phyloP scores from a whole-genome alignment of 1,140 invertebrate genomes.

The Solenopsis fugax region DNA sequence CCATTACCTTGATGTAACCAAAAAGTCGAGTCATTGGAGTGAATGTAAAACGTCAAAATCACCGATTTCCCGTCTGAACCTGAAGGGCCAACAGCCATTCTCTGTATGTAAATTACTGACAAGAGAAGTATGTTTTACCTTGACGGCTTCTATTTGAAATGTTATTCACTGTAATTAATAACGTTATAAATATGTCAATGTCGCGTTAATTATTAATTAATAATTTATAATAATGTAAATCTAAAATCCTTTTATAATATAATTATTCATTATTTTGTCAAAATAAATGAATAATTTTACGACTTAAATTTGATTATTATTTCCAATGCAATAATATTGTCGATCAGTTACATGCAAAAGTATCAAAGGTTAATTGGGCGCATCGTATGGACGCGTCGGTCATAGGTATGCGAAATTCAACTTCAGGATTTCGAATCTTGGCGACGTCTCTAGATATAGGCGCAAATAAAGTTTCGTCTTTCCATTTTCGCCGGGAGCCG shows the following conservation, averaged over 20 bases:
- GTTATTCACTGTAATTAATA: conserved; percentile 17
- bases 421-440: conserved; percentile 41
- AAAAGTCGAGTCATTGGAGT: conserved; percentile 82
- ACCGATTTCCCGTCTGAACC: conserved; percentile 47
- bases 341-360: background rate
- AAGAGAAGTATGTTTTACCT: background rate
- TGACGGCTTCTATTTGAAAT: background rate
- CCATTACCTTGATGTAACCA: conserved; percentile 84
- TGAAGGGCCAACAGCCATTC: background rate
- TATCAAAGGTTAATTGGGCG: background rate
- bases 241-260: background rate
- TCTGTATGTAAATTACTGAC: background rate
- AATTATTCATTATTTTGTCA: background rate
- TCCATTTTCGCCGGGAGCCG: conserved; percentile 49
- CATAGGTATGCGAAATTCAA: conserved; percentile 22
- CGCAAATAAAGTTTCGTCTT: conserved; percentile 62
- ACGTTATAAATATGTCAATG: background rate
- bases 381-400: background rate
- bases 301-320: too few species aligned
- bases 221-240: background rate
- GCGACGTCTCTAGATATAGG: conserved; percentile 23
- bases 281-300: background rate
- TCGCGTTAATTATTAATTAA: conserved; percentile 2
- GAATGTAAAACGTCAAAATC: conserved; percentile 74
- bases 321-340: background rate